Percentiles rank a stretch among this genome's conserved stretches.
Evolutionary conservation across 1,140 invertebrate species (phyloP).

Genomic region (Paralvinella palmiformis): DNA sequence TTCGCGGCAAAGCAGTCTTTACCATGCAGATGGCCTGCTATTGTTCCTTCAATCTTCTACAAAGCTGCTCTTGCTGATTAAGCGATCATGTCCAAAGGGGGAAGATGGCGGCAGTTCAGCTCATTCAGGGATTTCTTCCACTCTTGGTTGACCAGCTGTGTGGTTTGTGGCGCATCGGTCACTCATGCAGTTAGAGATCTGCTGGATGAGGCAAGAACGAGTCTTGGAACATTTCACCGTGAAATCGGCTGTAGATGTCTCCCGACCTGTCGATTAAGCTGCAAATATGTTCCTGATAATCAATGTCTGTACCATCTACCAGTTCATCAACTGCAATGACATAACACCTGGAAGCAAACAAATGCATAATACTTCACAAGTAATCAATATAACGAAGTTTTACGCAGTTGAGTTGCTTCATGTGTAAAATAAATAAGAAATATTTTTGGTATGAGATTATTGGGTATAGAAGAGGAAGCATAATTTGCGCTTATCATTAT

Average conservation of each 20-base stretch:
- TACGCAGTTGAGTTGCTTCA: no score
- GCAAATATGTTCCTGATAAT: neutral
- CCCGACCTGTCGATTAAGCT: neutral
- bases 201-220: neutral
- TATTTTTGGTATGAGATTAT: no score
- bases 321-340: neutral
- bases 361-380: no score
- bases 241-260: neutral
- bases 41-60: neutral
- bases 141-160: neutral
- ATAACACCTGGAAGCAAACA: neutral
- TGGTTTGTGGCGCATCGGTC: neutral
- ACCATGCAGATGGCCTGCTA: neutral
- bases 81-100: neutral
- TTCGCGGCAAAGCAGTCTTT: neutral
- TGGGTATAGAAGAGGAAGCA: no score
- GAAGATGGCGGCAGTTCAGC: neutral
- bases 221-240: neutral
- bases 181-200: neutral
- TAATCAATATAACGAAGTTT: no score
- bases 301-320: neutral
- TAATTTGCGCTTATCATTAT: no score
- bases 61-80: neutral
- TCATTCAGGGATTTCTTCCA: neutral
- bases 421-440: no score